Evolutionary conservation across 2,113 vertebrate species (phyloP).

Genomic region (Empidonax traillii): DNA sequence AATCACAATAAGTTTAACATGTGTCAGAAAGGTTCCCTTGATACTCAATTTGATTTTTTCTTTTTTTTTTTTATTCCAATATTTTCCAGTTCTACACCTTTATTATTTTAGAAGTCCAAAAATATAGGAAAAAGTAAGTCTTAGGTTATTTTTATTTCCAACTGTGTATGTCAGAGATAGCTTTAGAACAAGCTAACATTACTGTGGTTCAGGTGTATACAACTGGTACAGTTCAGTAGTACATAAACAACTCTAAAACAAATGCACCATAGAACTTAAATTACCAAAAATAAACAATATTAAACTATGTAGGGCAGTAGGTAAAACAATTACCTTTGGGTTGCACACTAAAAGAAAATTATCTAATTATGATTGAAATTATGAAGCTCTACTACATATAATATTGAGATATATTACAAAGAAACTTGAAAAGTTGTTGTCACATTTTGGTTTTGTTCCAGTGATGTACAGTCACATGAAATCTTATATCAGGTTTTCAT

Average conservation of each 20-base stretch:
- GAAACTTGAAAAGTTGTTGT: slow-evolving; percentile 54
- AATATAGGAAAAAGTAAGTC: slow-evolving; percentile 25
- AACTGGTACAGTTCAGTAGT: slow-evolving; percentile 84
- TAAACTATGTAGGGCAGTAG: slow-evolving; percentile 40
- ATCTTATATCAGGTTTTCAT: slow-evolving; percentile 47
- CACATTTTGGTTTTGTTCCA: slow-evolving; percentile 80
- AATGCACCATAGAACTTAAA: slow-evolving; percentile 72
- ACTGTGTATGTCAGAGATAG: slow-evolving; percentile 71
- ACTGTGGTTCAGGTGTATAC: slow-evolving; percentile 73
- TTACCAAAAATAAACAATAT: slow-evolving; percentile 76
- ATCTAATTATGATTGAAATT: slow-evolving; percentile 60
- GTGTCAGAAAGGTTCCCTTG: neutral
- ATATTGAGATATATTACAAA: slow-evolving; percentile 49
- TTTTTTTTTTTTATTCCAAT: neutral
- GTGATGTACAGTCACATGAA: slow-evolving; percentile 69
- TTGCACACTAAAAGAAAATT: slow-evolving; percentile 58
- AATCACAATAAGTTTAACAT: neutral
- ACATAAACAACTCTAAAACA: slow-evolving; percentile 74
- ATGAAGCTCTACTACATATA: slow-evolving; percentile 49
- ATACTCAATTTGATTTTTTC: neutral
- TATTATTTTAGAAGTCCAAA: slow-evolving; percentile 15
- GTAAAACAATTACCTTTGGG: slow-evolving; percentile 58
- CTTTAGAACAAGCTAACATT: slow-evolving; percentile 86
- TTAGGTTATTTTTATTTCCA: slow-evolving; percentile 70
- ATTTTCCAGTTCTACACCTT: neutral